Evolutionary conservation across 2,113 vertebrate species (phyloP).

Genomic region (Conger conger): DNA sequence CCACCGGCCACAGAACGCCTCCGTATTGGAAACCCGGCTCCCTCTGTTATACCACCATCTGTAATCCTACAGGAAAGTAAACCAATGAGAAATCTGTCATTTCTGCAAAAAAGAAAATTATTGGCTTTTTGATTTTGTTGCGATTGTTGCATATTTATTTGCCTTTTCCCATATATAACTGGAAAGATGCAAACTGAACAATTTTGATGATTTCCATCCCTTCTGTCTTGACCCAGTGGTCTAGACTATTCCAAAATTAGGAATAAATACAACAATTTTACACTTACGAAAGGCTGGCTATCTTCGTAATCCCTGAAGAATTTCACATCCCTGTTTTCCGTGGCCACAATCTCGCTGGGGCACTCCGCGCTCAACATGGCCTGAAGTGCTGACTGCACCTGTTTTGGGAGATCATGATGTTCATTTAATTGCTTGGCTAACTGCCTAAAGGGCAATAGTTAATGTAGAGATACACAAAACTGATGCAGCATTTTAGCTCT

Average conservation of each 20-base stretch:
- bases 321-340: constrained; percentile 67
- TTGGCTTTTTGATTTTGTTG: neutral
- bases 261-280: too few relatives aligned
- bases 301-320: constrained; percentile 79
- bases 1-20: constrained; percentile 77
- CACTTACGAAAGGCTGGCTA: constrained; percentile 54
- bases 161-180: too few relatives aligned
- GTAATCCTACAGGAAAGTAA: constrained; percentile 22
- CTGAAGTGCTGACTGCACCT: constrained; percentile 73
- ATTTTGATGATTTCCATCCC: too few relatives aligned
- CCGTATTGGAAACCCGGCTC: constrained; percentile 49
- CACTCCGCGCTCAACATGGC: constrained; percentile 68
- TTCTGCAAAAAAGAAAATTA: neutral
- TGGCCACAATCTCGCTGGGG: constrained; percentile 61
- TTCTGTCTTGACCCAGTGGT: too few relatives aligned
- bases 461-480: too few relatives aligned
- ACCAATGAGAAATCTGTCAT: neutral
- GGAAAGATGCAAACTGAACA: too few relatives aligned
- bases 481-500: too few relatives aligned
- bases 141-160: neutral
- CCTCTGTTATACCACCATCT: constrained; percentile 46
- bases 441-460: neutral
- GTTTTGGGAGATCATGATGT: constrained; percentile 14
- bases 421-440: neutral
- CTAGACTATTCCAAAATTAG: too few relatives aligned